Evolutionary conservation across 1,140 invertebrate species (phyloP).

Genomic region (Coelopa frigida): DNA sequence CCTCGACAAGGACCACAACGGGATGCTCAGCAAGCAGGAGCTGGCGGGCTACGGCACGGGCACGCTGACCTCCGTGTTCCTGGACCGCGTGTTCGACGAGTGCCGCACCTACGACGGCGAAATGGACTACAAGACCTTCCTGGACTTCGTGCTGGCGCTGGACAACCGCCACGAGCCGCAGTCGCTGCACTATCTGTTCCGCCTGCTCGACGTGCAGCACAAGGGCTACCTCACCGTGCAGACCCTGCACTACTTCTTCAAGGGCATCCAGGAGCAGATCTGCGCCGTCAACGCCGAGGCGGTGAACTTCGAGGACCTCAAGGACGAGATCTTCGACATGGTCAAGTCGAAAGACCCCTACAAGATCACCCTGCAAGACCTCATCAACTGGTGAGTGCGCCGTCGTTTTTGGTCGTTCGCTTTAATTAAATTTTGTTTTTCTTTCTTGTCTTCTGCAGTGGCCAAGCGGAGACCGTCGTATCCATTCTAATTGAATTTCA

Average conservation of each 20-base stretch:
- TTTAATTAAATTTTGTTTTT: conserved; percentile 9
- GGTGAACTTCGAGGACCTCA: conserved; percentile 88
- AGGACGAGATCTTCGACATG: conserved; percentile 98
- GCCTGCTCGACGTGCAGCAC: conserved; percentile 84
- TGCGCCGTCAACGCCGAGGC: conserved; percentile 73
- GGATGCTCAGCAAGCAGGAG: conserved; percentile 87
- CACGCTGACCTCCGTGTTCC: conserved; percentile 83
- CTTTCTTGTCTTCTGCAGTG: conserved; percentile 50
- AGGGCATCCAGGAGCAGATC: conserved; percentile 89
- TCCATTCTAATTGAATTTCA: conserved; percentile 93
- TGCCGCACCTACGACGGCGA: conserved; percentile 92
- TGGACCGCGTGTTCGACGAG: conserved; percentile 91
- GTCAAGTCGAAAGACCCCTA: conserved; percentile 78
- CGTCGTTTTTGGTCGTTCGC: not conserved
- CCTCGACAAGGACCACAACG: conserved; percentile 90
- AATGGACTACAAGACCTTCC: conserved; percentile 97
- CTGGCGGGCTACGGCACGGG: conserved; percentile 83
- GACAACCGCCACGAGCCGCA: conserved; percentile 90
- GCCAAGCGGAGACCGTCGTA: conserved; percentile 87
- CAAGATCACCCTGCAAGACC: conserved; percentile 82
- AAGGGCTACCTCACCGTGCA: conserved; percentile 85
- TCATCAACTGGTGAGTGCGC: conserved; percentile 48
- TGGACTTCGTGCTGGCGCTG: conserved; percentile 89
- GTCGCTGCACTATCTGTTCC: conserved; percentile 84
- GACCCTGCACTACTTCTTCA: conserved; percentile 88